These are phyloP conservation scores for Cyprinodon tularosa DNA, from an alignment of 2,113 vertebrate genomes.

Conservation along the genomic window DNA sequence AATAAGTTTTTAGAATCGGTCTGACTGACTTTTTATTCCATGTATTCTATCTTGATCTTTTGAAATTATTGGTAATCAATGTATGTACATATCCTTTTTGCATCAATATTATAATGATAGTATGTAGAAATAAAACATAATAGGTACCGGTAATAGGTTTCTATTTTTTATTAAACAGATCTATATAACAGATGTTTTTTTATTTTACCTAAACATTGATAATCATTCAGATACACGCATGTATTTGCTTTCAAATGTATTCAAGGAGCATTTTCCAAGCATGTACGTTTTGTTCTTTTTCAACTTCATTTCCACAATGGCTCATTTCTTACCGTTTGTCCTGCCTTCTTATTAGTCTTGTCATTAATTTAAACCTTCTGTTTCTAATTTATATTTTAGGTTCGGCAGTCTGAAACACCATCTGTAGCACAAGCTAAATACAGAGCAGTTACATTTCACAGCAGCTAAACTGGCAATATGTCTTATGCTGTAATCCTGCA, in stretches of 20 bases:
- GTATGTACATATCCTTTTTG: neutral
- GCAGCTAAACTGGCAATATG: conserved; percentile 58
- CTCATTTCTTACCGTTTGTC: neutral
- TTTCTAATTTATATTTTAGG: conserved; percentile 16
- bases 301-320: neutral
- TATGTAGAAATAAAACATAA: neutral
- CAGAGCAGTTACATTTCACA: conserved; percentile 46
- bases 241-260: neutral
- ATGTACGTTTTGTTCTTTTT: neutral
- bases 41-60: too few relatives aligned
- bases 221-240: neutral
- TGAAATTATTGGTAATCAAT: neutral
- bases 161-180: neutral
- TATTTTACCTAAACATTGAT: neutral
- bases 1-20: neutral
- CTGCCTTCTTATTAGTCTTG: conserved; percentile 1
- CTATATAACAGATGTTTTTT: neutral
- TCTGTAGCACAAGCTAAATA: conserved; percentile 26
- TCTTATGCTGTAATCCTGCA: conserved; percentile 61
- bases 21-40: neutral
- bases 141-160: neutral
- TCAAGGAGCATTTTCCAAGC: neutral
- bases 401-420: conserved; percentile 4
- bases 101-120: neutral
- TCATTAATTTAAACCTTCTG: conserved; percentile 9